phyloP scores from a whole-genome alignment of 2,797 vertebrate genomes.

The Psittacula derbiana region DNA sequence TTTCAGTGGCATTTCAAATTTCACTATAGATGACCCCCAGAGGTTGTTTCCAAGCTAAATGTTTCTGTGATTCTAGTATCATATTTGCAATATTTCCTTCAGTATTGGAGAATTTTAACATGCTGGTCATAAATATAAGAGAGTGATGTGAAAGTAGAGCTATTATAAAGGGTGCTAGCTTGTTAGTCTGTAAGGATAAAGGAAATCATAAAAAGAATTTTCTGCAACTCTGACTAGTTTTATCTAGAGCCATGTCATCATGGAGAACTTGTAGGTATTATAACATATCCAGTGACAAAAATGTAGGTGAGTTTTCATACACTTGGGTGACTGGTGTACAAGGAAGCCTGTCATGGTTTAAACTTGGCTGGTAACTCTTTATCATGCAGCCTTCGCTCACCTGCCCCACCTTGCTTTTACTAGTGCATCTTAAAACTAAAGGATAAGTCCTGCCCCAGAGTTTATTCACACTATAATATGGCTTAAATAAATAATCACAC shows the following conservation, averaged over 20 bases:
- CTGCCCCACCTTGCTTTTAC: not conserved
- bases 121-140: not conserved
- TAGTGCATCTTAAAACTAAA: not conserved
- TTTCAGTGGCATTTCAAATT: conserved; percentile 5
- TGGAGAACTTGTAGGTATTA: conserved; percentile 12
- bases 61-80: not conserved
- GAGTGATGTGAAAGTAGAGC: not conserved
- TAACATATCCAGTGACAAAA: not conserved
- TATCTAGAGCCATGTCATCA: not conserved
- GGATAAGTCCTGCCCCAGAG: not conserved
- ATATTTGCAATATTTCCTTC: not conserved
- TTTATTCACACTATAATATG: not conserved
- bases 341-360: not conserved
- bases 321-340: not conserved
- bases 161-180: not conserved
- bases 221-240: not conserved
- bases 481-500: not conserved
- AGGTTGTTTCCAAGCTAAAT: not conserved
- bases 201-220: not conserved
- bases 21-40: not conserved
- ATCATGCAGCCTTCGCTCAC: not conserved
- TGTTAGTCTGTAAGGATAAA: not conserved
- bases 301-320: not conserved
- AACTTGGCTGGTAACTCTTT: not conserved
- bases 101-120: not conserved